These are phyloP conservation scores for Sinocyclocheilus maitianheensis DNA, from an alignment of 2,113 vertebrate species.

Conservation along the genomic window DNA sequence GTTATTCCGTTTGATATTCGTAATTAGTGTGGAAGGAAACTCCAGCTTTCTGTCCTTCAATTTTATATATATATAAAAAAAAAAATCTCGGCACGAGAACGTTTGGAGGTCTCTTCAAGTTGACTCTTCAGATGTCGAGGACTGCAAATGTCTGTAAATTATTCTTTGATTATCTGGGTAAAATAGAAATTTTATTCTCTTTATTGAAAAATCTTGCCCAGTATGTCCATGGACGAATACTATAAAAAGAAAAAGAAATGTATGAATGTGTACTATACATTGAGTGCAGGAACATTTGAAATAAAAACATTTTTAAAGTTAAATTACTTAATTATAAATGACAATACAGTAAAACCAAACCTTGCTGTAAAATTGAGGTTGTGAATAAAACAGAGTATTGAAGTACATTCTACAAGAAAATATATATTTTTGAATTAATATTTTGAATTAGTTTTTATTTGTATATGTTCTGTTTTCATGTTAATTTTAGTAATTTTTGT, in stretches of 20 bases:
- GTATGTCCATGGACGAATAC: neutral
- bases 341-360: neutral
- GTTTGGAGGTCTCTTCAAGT: neutral
- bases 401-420: too few species aligned
- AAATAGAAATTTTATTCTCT: neutral
- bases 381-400: too few species aligned
- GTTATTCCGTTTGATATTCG: slow-evolving; percentile 36
- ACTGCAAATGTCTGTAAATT: neutral
- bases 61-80: neutral
- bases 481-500: too few species aligned
- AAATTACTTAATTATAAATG: neutral
- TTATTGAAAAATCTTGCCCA: too few species aligned
- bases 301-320: neutral
- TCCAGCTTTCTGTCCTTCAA: neutral
- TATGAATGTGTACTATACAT: neutral
- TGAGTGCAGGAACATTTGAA: neutral
- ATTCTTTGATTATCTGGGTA: neutral
- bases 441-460: too few species aligned
- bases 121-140: neutral
- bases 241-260: neutral
- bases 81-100: neutral
- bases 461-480: too few species aligned
- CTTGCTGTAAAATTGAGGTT: too few species aligned
- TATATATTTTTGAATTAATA: too few species aligned
- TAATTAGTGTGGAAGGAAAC: slow-evolving; percentile 27